Percentiles rank a stretch among this genome's conserved stretches.
Evolutionary conservation across 2,797 vertebrate species (phyloP).

Genomic region (Cossypha caffra): DNA sequence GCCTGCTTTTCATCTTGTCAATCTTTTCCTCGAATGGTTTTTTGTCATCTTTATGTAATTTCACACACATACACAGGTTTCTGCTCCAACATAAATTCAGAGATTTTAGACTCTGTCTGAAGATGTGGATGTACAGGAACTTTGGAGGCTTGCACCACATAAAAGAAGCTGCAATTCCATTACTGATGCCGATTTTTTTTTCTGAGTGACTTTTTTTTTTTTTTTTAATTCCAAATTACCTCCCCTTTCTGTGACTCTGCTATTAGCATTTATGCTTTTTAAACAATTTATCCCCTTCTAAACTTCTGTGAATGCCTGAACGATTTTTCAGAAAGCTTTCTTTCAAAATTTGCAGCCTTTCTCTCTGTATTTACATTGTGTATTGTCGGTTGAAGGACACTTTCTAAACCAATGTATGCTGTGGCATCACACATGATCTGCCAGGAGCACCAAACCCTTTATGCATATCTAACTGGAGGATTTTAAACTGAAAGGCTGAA

Average conservation of each 20-base stretch:
- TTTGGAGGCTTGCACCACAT: background rate
- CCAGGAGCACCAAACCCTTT: background rate
- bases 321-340: background rate
- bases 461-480: background rate
- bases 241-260: background rate
- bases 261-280: background rate
- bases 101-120: background rate
- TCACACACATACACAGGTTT: background rate
- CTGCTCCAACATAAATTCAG: rapidly evolving
- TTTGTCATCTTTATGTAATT: background rate
- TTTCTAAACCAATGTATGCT: background rate
- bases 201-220: background rate
- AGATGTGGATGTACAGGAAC: background rate
- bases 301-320: background rate
- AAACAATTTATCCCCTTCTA: background rate
- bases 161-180: background rate
- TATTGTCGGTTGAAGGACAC: background rate
- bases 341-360: background rate
- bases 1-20: background rate
- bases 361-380: background rate
- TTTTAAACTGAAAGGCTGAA: background rate
- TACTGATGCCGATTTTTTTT: background rate
- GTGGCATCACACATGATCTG: background rate
- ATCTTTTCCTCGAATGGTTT: background rate
- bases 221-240: background rate